A percentile compares a stretch with the other conserved stretches of the same genome.
Evolutionary conservation across 2,888 invertebrate genomes (phyloP).

Genomic region (Clostera curtula): DNA sequence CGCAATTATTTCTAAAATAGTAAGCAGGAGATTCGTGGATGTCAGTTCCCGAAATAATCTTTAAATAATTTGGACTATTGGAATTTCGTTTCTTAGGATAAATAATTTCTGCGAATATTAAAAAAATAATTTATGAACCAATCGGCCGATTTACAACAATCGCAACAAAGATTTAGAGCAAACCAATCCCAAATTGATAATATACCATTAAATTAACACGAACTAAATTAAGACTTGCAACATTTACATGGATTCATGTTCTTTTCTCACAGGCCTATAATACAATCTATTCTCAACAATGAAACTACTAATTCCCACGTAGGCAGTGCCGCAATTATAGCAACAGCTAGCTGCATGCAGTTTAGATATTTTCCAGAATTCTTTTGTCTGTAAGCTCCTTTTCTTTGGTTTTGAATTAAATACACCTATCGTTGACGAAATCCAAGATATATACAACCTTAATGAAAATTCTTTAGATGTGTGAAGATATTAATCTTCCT

Average conservation of each 20-base stretch:
- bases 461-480: no score
- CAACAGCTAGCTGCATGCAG: slow-evolving; percentile 14
- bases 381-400: slow-evolving; percentile 23
- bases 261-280: slow-evolving; percentile 19
- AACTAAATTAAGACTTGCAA: slow-evolving; percentile 21
- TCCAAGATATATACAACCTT: no score
- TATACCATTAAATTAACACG: slow-evolving; percentile 4
- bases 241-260: slow-evolving; percentile 15
- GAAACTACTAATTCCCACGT: slow-evolving; percentile 22
- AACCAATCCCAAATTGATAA: slow-evolving; percentile 4
- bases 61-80: no score
- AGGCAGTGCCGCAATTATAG: slow-evolving; percentile 20
- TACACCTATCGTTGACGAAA: no score
- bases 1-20: no score
- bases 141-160: not conserved
- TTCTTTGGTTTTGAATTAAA: no score
- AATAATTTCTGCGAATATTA: no score
- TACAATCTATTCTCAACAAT: slow-evolving; percentile 27
- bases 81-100: no score
- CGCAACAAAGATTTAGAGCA: not conserved
- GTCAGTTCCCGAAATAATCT: no score
- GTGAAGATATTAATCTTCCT: no score
- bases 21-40: no score
- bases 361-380: slow-evolving; percentile 24
- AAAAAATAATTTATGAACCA: no score